Evolutionary conservation across 2,113 vertebrate genomes (phyloP), one percentile per base, ranked within the genome.

Genomic region (Brienomyrus brachyistius): DNA sequence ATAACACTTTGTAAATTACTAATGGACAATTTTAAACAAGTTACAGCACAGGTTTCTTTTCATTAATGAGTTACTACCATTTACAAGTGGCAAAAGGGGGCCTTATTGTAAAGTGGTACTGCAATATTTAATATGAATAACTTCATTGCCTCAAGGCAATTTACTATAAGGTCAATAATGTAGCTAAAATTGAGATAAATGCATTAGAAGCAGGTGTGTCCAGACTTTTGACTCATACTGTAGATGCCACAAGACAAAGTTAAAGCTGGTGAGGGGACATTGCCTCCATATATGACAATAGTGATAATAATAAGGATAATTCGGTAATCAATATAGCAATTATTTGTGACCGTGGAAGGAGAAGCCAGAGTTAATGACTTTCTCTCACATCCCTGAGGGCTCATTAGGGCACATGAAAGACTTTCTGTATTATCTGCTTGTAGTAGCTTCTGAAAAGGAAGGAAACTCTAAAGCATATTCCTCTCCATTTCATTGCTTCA

Each of bases 311-410:
- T 94, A 93, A 92, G 87, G 92, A 92, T 89, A 92, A 92, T 89
- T 91, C 89, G 92, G 91, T 90, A 54, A 54, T 54, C 85, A 87
- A 87, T 54, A 87, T 56, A 51, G 85, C 85, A 87, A 56, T 87
- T 87, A 87, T 54, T 87, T 87, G 11, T 54, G 31, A 31, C 31
- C 6, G 51, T n/a, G 88, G 88, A 85, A 87, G 84, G 70, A 90
- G 52, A 91, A 93, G 93, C 92, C 92, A 91, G 74, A 89, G 92
- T 89, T 94, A 93, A 94, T 92, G 94, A 92, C 91, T 92, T 92
- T 43, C 87, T 86, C 86, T 88, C 19, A 19, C 50, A 90, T 89
- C 93, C 91, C 59, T 3, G 17, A 90, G 89, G 93, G 88, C 91
- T 92, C 87, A 62, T 89, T 59, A 89, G 88, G 87, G 89, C 88